phyloP scores from a whole-genome alignment of 2,797 vertebrate genomes.

The Phalanger gymnotis region DNA sequence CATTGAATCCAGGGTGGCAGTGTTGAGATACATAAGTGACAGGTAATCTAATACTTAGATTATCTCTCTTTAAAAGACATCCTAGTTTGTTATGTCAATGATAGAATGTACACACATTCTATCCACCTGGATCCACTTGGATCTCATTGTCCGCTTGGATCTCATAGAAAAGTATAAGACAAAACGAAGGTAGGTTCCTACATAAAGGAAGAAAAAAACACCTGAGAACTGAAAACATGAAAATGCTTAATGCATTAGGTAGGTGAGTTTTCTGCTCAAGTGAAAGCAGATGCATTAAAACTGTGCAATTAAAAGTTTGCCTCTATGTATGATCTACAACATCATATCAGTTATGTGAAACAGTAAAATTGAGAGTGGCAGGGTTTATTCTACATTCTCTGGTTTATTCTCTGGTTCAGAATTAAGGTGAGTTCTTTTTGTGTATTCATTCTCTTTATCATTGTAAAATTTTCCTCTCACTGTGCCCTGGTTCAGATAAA shows the following conservation, averaged over 20 bases:
- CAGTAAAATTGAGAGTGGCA: neutral
- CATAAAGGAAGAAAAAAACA: conserved; percentile 12
- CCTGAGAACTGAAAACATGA: neutral
- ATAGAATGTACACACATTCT: neutral
- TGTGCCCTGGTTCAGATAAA: neutral
- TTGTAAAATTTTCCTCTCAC: neutral
- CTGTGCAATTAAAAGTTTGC: neutral
- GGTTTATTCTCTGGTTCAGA: neutral
- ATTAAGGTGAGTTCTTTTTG: neutral
- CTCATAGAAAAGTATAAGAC: conserved; percentile 36
- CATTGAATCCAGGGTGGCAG: conserved; percentile 70
- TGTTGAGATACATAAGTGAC: conserved; percentile 61
- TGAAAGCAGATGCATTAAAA: neutral
- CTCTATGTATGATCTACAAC: neutral
- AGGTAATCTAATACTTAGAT: conserved; percentile 62
- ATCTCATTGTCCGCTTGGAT: no score
- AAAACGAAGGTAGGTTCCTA: neutral
- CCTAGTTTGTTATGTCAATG: conserved; percentile 8
- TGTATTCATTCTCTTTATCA: neutral
- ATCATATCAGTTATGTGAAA: conserved; percentile 10
- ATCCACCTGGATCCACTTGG: neutral
- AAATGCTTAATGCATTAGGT: neutral
- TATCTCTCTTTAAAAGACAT: neutral
- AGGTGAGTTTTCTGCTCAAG: no score
- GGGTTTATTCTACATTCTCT: neutral